Base-by-base conservation (phyloP, 2,113 vertebrate species). In the Calonectris borealis region DNA sequence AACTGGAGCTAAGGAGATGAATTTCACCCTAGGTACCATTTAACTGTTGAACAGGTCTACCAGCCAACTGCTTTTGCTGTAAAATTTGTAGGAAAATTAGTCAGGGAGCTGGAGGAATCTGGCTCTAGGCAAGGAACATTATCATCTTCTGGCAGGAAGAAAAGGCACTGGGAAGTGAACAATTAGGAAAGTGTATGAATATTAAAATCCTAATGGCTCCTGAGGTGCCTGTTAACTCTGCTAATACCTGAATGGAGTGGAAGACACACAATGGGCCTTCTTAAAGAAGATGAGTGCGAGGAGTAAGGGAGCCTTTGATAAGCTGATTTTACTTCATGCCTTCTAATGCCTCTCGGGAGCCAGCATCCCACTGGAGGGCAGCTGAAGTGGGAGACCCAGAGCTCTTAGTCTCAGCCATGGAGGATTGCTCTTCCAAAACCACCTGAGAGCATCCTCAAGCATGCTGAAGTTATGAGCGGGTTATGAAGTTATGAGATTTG, bases 31-130 rank as follows among this genome's bases (percentile, higher is more conserved):
- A 86, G 44, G 51, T 88, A 49, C 29, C 42, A 42, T 68, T 68
- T 24, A 54, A 62, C 5, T 42, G 44, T 64, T 60, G 51, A 86
- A 42, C 69, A 62, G 14, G 61, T 90, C 55, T 88, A 65, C 42
- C n/a, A 91, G 78, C 58, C 93, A 94, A 85, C 57, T 73, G 52
- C 27, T 91, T 94, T 87, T 85, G 40, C 73, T 81, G 55, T 66
- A 93, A 91, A 95, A 95, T 85, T 83, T 90, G 82, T 86, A 92
- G 86, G 90, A 86, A 93, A 95, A 97, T 96, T 90, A 93, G 82
- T 86, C 68, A 93, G 60, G 42, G 82, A 94, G 32, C 62, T 90
- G 79, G 79, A 95, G n/a, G 49, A 93, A 80, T 83, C 68, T 90
- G 32, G 88, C 90, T 93, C 5, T 40, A 85, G 91, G 94, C 51